Evolutionary conservation across 2,797 vertebrate genomes (phyloP).

Genomic region (Micromesistius poutassou): DNA sequence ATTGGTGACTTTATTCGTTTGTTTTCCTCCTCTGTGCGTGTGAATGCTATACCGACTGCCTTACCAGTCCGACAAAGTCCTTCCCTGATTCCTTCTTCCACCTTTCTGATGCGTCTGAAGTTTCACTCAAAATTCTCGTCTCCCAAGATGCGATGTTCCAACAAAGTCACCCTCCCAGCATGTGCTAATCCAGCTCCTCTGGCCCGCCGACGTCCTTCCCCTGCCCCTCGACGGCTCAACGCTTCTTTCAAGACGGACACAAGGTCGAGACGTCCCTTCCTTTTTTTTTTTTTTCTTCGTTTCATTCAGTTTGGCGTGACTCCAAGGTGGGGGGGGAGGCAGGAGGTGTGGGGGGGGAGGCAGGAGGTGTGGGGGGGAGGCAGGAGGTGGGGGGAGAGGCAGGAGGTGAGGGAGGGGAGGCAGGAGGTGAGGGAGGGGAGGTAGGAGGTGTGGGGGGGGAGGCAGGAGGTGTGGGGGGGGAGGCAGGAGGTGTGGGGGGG

Average conservation of each 20-base stretch:
- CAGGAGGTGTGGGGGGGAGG: conserved; percentile 12
- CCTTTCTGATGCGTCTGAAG: neutral
- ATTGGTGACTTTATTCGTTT: neutral
- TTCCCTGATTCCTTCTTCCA: neutral
- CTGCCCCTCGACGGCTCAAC: conserved; percentile 24
- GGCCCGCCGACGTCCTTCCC: conserved; percentile 26
- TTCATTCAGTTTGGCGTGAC: conserved; percentile 47
- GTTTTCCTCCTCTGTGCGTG: neutral
- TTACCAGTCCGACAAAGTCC: neutral
- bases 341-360: conserved; percentile 1
- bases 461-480: conserved; percentile 13
- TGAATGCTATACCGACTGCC: neutral
- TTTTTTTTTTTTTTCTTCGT: conserved; percentile 62
- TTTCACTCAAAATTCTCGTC: too few species aligned
- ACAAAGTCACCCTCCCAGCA: conserved; percentile 21
- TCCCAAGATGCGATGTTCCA: too few species aligned
- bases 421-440: too few species aligned
- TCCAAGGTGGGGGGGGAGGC: conserved; percentile 30
- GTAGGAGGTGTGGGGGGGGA: neutral
- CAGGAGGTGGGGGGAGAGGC: conserved; percentile 3
- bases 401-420: conserved; percentile 8
- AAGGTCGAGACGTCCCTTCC: conserved; percentile 50
- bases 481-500: conserved; percentile 6
- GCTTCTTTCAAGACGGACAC: conserved; percentile 44
- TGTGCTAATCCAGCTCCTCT: conserved; percentile 38